A percentile compares a stretch with the other conserved stretches of the same genome.
phyloP scores from a whole-genome alignment of 92 coral and sea anemone genomes.

The Siderastrea siderea region DNA sequence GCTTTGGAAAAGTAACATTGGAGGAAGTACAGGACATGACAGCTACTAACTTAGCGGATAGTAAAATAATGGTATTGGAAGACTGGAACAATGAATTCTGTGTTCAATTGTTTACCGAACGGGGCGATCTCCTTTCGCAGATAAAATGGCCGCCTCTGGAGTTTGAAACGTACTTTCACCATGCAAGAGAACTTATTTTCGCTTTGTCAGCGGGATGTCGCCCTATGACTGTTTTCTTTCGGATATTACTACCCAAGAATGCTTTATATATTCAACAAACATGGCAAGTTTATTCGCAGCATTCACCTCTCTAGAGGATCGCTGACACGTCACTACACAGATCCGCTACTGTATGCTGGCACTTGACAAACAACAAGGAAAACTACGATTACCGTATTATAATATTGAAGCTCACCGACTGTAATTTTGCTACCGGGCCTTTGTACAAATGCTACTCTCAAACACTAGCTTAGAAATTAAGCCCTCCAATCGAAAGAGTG shows the following conservation, averaged over 20 bases:
- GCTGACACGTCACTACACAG: neutral
- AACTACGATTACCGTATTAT: too few relatives aligned
- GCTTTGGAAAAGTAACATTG: constrained; percentile 35
- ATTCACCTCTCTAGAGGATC: constrained; percentile 39
- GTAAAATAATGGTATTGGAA: constrained; percentile 12
- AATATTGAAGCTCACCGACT: too few relatives aligned
- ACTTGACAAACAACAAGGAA: too few relatives aligned
- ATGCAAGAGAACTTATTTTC: neutral
- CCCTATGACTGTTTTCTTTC: neutral
- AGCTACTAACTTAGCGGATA: constrained; percentile 18
- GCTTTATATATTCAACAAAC: constrained; percentile 34
- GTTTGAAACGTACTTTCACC: constrained; percentile 27
- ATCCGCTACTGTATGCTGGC: too few relatives aligned
- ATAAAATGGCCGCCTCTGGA: constrained; percentile 3
- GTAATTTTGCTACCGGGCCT: too few relatives aligned
- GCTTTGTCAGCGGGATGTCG: constrained; percentile 19
- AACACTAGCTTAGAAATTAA: too few relatives aligned
- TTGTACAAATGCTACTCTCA: too few relatives aligned
- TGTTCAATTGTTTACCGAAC: constrained; percentile 35
- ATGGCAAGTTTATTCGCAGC: constrained; percentile 40
- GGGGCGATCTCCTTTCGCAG: constrained; percentile 30
- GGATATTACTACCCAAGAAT: neutral
- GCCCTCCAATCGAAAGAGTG: too few relatives aligned
- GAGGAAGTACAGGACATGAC: constrained; percentile 31
- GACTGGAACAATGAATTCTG: neutral